Evolutionary conservation across 2,888 invertebrate genomes (phyloP).

Genomic region (Cabera pusaria): DNA sequence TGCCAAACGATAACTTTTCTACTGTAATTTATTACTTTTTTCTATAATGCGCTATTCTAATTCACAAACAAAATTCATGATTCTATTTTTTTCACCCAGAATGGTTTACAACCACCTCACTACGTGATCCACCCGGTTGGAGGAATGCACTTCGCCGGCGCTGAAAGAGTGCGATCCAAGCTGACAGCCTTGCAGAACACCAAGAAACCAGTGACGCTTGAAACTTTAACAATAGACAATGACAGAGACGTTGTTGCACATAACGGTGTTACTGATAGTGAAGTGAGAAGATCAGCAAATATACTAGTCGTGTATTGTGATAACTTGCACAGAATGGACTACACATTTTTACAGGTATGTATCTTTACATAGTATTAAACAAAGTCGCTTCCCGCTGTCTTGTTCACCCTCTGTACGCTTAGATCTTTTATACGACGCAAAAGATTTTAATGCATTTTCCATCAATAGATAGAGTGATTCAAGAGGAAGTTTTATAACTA

Average conservation of each 20-base stretch:
- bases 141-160: conserved; percentile 70
- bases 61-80: too few relatives aligned
- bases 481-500: too few relatives aligned
- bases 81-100: conserved; percentile 39
- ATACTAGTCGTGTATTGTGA: conserved; percentile 85
- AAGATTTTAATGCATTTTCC: too few relatives aligned
- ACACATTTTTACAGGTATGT: conserved; percentile 86
- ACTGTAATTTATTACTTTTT: too few relatives aligned
- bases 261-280: conserved; percentile 26
- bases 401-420: not conserved
- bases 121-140: conserved; percentile 67
- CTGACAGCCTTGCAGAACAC: conserved; percentile 45
- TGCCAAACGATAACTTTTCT: too few relatives aligned
- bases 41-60: too few relatives aligned
- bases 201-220: conserved; percentile 34
- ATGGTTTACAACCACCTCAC: conserved; percentile 53
- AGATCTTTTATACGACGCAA: too few relatives aligned
- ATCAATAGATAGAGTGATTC: too few relatives aligned
- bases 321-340: conserved; percentile 85
- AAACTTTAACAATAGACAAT: conserved; percentile 42
- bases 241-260: conserved; percentile 28
- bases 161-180: conserved; percentile 62
- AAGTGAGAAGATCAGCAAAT: conserved; percentile 35
- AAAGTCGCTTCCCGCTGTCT: too few relatives aligned
- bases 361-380: not conserved